phyloP scores from a whole-genome alignment of 2,113 vertebrate species.

The Chamaetylas fuelleborni region DNA sequence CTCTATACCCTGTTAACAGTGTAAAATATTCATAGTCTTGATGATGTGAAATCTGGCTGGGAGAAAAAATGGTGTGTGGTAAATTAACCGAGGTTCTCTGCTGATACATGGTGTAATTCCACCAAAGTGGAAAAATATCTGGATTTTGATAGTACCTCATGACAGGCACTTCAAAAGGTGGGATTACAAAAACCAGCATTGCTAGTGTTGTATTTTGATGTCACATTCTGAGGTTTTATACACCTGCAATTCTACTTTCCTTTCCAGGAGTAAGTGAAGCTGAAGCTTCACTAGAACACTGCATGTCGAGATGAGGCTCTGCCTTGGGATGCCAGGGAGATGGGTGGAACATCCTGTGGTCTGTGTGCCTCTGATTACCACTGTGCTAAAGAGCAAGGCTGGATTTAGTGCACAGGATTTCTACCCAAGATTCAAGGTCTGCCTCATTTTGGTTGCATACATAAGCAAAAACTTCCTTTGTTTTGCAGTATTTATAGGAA shows the following conservation, averaged over 20 bases:
- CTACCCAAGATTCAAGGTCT: background rate
- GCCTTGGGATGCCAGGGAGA: background rate
- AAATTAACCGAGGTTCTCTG: background rate
- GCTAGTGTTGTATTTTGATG: background rate
- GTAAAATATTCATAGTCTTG: background rate
- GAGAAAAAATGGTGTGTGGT: background rate
- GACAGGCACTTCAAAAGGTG: background rate
- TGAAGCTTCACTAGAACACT: background rate
- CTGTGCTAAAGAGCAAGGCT: background rate
- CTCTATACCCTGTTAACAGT: background rate
- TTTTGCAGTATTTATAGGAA: slow-evolving; percentile 60
- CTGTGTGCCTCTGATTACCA: background rate
- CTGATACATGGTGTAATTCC: background rate
- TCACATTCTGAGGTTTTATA: background rate
- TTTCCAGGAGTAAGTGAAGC: background rate
- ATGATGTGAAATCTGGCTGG: background rate
- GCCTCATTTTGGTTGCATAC: background rate
- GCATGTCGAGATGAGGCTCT: background rate
- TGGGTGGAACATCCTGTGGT: background rate
- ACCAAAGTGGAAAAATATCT: background rate
- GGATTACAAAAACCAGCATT: background rate
- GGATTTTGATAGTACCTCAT: background rate
- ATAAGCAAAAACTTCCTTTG: slow-evolving; percentile 26
- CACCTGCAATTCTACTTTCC: background rate
- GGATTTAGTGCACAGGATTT: background rate